Evolutionary conservation across 1,140 invertebrate genomes (phyloP), one percentile per base, ranked within the genome.

Genomic region (Reticulitermes speratus): DNA sequence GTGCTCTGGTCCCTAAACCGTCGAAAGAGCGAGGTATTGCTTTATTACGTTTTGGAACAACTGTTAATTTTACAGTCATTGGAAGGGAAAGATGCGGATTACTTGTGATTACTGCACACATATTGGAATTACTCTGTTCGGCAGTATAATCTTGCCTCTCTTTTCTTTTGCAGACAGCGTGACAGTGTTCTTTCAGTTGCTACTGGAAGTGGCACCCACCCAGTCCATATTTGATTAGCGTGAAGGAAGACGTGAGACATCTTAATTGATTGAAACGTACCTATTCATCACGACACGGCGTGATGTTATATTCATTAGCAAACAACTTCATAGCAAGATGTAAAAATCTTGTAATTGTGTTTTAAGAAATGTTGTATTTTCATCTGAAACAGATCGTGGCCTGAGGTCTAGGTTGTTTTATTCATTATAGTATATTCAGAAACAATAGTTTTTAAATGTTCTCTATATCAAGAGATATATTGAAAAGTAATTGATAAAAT

Each of bases 121-220:
- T 38, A 38, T 38, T 38, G 38, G 38, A 48, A 48, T 48, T 12
- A 48, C 45, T 48, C 14, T 45, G 45, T 48, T 48, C 11, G 16
- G 48, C 16, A 48, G 9, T 48, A 48, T 16, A 7, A 48, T 3
- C 16, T 55, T 55, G 14, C 19, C 19, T 55, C 19, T 55, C 52
- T 12, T 55, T 38, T 55, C 88, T 88, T 91, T 93, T 93, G 44
- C 93, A 98, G 97, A 97, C 91, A 95, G 95, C 90, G 93, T 98
- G 87, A 98, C 97, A 87, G 94, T 96, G 88, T 98, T 97, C 92
- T 94, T 97, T 89, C 97, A 98, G 93, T 95, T 97, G 92, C 91
- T 98, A 88, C 92, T 98, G 89, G 96, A 98, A 91, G 97, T 98
- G 87, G 97, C 97, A 85, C 97, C 97, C 88, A 97, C 97, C 25